phyloP scores from a whole-genome alignment of 2,113 vertebrate species.

The Dasypus novemcinctus region DNA sequence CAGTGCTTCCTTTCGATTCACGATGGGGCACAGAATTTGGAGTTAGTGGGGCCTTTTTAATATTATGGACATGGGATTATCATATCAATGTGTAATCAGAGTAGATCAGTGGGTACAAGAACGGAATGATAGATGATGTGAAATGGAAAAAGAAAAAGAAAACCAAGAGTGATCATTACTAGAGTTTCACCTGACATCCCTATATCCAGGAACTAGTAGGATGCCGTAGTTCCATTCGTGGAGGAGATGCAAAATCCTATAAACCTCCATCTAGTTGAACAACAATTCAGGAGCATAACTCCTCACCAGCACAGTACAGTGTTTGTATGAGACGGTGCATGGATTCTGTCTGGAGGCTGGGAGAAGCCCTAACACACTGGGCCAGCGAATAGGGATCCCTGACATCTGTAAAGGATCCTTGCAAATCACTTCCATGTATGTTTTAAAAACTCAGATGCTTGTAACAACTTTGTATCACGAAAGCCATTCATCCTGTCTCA shows the following conservation, averaged over 20 bases:
- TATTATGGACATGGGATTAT: constrained; percentile 27
- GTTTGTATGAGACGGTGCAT: background rate
- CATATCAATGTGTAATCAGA: constrained; percentile 26
- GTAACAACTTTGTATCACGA: background rate
- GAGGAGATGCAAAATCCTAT: background rate
- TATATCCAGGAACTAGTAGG: background rate
- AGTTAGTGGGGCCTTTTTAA: constrained; percentile 51
- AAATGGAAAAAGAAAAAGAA: background rate
- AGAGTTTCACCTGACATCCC: background rate
- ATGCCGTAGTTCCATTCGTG: background rate
- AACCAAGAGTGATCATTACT: background rate
- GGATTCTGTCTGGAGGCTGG: background rate
- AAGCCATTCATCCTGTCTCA: background rate
- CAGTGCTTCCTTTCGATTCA: constrained; percentile 26
- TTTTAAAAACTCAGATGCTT: background rate
- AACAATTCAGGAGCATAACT: background rate
- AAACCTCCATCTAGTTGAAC: background rate
- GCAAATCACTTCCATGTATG: background rate
- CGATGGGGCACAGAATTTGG: constrained; percentile 31
- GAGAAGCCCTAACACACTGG: background rate
- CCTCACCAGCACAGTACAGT: background rate
- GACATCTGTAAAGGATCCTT: background rate
- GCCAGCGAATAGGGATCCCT: background rate
- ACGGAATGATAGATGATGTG: background rate
- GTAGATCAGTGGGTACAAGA: constrained; percentile 40